Evolutionary conservation across 1,140 invertebrate species (phyloP).

Genomic region (Homarus americanus): DNA sequence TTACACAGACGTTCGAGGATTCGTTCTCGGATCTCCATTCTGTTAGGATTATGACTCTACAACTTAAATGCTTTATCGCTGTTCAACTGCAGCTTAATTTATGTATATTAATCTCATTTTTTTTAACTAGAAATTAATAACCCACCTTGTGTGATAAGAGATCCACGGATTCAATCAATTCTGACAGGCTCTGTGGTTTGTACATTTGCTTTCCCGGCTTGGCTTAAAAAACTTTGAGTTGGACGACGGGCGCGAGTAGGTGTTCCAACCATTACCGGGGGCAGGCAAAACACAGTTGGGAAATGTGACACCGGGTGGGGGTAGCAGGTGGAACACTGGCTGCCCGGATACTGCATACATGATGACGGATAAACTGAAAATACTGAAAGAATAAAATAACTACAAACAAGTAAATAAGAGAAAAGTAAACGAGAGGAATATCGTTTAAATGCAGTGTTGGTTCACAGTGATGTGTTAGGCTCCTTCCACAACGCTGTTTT

Average conservation of each 20-base stretch:
- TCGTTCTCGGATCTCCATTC: background rate
- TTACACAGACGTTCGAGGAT: constrained; percentile 9
- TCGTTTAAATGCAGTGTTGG: too few relatives aligned
- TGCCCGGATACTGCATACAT: too few relatives aligned
- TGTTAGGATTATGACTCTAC: background rate
- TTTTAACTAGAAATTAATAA: background rate
- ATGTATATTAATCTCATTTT: constrained; percentile 3
- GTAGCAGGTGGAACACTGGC: background rate
- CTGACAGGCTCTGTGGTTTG: background rate
- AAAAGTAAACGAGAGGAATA: too few relatives aligned
- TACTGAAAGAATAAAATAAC: too few relatives aligned
- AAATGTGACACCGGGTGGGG: background rate
- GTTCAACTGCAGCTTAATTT: background rate
- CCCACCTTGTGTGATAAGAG: background rate
- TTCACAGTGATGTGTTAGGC: too few relatives aligned
- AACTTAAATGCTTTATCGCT: background rate
- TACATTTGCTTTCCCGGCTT: background rate
- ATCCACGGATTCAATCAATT: background rate
- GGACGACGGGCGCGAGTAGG: background rate
- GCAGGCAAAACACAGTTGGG: background rate
- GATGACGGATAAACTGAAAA: too few relatives aligned
- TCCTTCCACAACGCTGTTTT: too few relatives aligned
- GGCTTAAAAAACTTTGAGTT: background rate
- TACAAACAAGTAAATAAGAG: too few relatives aligned
- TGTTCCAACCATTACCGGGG: background rate